Conservation (phyloP, 2,113 vertebrate species). For the Fulmarus glacialis region DNA sequence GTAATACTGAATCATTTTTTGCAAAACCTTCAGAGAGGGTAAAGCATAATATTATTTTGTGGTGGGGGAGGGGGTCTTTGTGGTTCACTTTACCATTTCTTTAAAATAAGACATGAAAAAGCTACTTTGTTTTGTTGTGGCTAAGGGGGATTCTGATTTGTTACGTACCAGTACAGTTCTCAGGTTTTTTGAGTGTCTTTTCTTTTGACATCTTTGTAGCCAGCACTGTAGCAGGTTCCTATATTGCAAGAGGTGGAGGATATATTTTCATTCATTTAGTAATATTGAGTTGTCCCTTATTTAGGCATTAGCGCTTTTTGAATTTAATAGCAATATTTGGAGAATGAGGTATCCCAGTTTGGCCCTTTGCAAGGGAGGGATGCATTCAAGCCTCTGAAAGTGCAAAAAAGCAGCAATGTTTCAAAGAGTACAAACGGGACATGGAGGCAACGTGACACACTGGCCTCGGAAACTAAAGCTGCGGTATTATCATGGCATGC, state of each 20-base stretch:
- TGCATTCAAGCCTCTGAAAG: not conserved
- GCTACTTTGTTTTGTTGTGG: not conserved
- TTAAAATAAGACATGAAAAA: not conserved
- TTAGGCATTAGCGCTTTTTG: not conserved
- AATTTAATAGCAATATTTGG: not conserved
- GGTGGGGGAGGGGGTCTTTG: not conserved
- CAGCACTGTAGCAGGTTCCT: not conserved
- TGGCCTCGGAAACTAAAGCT: not conserved
- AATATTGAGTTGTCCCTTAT: not conserved
- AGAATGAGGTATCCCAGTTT: not conserved
- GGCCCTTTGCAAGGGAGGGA: not conserved
- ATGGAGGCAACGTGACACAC: not conserved
- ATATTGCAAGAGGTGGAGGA: not conserved
- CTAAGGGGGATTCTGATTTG: not conserved
- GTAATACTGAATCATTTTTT: not conserved
- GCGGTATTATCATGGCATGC: not conserved
- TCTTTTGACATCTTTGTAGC: not conserved
- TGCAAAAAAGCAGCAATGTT: not conserved
- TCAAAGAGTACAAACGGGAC: not conserved
- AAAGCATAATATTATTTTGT: not conserved
- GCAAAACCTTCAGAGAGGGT: not conserved
- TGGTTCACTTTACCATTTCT: not conserved
- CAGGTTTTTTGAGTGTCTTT: not conserved
- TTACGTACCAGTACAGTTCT: fast-evolving
- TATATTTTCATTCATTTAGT: not conserved